Conservation (phyloP, 2,797 vertebrate species). For the Cyclura pinguis region DNA sequence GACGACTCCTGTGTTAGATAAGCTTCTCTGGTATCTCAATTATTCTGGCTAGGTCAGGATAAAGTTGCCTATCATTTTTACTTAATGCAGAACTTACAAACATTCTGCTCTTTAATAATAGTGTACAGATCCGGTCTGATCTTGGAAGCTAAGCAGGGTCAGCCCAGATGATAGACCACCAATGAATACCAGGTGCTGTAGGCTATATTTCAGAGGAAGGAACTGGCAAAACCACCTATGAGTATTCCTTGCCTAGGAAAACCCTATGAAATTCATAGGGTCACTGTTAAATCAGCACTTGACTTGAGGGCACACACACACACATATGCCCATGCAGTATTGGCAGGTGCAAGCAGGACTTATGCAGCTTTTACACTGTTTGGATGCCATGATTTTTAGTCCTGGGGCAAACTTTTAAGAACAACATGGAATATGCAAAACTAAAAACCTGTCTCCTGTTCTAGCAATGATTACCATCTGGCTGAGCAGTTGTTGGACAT, state of each 20-base stretch:
- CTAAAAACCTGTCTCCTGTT: constrained; percentile 12
- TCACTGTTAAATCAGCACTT: no score
- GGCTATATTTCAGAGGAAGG: no score
- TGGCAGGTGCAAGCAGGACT: neutral
- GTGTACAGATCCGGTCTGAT: neutral
- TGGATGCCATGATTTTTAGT: neutral
- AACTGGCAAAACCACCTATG: no score
- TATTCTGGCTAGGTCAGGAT: neutral
- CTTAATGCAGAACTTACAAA: neutral
- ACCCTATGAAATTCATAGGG: no score
- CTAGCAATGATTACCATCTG: constrained; percentile 36
- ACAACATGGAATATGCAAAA: constrained; percentile 8
- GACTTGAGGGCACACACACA: no score
- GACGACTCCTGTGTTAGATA: neutral
- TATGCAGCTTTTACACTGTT: neutral
- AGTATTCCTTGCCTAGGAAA: no score
- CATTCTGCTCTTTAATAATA: constrained; percentile 5
- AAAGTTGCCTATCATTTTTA: neutral
- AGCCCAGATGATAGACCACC: no score
- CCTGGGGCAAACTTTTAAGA: constrained; percentile 22
- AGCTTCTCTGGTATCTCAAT: neutral
- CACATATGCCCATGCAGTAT: neutral
- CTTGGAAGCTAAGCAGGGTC: no score
- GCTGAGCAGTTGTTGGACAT: neutral
- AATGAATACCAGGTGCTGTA: no score